Percentiles rank a stretch among this genome's conserved stretches.
Conservation (phyloP, 2,797 vertebrate genomes). For the Cacajao melanocephalus region DNA sequence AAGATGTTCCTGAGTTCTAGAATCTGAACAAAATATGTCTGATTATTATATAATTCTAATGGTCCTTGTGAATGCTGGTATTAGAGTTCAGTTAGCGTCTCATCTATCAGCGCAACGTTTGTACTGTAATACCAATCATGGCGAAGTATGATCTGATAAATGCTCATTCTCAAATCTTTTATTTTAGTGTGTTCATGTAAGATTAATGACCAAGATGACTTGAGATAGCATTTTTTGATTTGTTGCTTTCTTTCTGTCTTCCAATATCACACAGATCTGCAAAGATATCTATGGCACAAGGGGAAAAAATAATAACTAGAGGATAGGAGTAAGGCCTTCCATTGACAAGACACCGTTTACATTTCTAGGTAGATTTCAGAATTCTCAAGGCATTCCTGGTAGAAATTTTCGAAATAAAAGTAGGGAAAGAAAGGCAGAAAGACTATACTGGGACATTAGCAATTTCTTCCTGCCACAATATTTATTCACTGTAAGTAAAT, state of each 20-base stretch:
- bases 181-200: constrained; percentile 74
- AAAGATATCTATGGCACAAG: background rate
- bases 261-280: background rate
- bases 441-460: background rate
- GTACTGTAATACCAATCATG: background rate
- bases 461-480: background rate
- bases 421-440: background rate
- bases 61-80: background rate
- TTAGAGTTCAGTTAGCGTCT: background rate
- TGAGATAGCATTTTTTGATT: constrained; percentile 71
- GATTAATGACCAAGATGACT: constrained; percentile 78
- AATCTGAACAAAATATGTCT: background rate
- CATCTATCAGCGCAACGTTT: background rate
- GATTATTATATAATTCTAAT: constrained; percentile 5
- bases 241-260: constrained; percentile 57
- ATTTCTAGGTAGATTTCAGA: background rate
- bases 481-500: background rate
- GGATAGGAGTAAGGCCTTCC: background rate
- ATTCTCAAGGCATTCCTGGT: background rate
- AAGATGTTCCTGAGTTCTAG: background rate
- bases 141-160: background rate
- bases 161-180: constrained; percentile 57
- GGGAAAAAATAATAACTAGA: background rate
- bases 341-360: background rate
- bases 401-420: background rate